Percentiles rank a stretch among this genome's conserved stretches.
Conservation (phyloP, 2,113 vertebrate species). For the Mohoua ochrocephala region DNA sequence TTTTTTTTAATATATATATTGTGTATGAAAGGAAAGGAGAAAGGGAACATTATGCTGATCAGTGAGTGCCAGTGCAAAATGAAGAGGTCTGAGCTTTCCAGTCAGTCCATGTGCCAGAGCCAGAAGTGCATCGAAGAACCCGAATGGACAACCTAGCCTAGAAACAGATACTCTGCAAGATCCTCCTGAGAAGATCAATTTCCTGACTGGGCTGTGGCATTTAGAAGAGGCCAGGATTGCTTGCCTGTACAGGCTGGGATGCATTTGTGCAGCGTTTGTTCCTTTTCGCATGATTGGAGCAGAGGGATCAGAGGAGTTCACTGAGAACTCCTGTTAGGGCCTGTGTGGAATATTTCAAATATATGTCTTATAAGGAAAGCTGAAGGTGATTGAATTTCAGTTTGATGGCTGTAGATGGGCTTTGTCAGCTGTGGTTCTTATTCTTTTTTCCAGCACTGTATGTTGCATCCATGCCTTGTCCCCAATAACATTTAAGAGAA, state of each 20-base stretch:
- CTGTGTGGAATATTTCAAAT: background rate
- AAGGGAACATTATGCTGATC: background rate
- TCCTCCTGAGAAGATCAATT: background rate
- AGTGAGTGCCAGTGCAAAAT: background rate
- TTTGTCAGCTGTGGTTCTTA: background rate
- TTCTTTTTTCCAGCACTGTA: background rate
- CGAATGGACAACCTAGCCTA: constrained; percentile 12
- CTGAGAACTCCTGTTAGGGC: background rate
- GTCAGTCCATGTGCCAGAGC: background rate
- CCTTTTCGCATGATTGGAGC: background rate
- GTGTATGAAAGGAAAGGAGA: background rate
- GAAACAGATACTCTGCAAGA: constrained; percentile 49
- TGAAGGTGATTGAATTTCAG: background rate
- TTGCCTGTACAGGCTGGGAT: constrained; percentile 32
- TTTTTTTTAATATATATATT: background rate
- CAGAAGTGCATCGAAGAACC: constrained; percentile 20
- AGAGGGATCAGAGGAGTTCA: background rate
- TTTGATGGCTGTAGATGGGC: background rate
- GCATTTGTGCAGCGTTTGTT: background rate
- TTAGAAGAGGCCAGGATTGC: constrained; percentile 30
- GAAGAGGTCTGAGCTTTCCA: constrained; percentile 4
- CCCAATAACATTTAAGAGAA: background rate
- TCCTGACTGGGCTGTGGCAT: background rate
- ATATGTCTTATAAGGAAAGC: background rate
- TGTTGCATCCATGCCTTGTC: background rate